These are phyloP conservation scores for Melierax canorus DNA, from an alignment of 2,113 vertebrate species.

Conservation along the genomic window DNA sequence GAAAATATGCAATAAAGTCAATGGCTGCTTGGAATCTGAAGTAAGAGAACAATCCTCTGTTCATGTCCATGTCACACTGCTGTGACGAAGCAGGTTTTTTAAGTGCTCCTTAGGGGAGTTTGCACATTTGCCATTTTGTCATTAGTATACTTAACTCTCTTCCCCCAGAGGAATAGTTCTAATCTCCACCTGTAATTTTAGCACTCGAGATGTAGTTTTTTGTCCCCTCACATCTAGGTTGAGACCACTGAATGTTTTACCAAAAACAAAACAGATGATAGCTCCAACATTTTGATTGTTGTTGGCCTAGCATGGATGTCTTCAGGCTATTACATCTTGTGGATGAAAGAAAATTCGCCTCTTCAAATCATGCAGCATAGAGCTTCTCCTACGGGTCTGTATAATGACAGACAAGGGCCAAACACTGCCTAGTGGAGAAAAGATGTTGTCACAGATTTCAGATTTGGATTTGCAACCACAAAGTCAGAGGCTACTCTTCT, in stretches of 20 bases:
- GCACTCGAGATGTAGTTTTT: not conserved
- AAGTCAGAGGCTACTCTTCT: not conserved
- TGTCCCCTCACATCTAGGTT: not conserved
- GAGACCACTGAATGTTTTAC: not conserved
- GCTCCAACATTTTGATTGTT: not conserved
- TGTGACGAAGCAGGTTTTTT: constrained; percentile 11
- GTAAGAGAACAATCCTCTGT: not conserved
- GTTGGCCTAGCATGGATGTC: not conserved
- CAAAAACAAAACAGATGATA: not conserved
- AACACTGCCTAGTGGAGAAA: not conserved
- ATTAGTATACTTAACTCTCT: not conserved
- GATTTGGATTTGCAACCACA: not conserved
- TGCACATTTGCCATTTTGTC: not conserved
- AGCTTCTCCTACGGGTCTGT: not conserved
- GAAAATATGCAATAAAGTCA: not conserved
- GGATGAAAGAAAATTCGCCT: not conserved
- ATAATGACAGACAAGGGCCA: not conserved
- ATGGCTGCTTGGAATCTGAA: not conserved
- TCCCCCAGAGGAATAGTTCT: not conserved
- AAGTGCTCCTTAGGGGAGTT: not conserved
- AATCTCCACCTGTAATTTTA: not conserved
- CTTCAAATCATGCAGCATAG: not conserved
- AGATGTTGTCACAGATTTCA: not conserved
- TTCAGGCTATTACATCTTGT: not conserved
- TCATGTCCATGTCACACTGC: not conserved